Evolutionary conservation across 1,140 invertebrate genomes (phyloP), one percentile per base, ranked within the genome.

Genomic region (Eciton burchellii): DNA sequence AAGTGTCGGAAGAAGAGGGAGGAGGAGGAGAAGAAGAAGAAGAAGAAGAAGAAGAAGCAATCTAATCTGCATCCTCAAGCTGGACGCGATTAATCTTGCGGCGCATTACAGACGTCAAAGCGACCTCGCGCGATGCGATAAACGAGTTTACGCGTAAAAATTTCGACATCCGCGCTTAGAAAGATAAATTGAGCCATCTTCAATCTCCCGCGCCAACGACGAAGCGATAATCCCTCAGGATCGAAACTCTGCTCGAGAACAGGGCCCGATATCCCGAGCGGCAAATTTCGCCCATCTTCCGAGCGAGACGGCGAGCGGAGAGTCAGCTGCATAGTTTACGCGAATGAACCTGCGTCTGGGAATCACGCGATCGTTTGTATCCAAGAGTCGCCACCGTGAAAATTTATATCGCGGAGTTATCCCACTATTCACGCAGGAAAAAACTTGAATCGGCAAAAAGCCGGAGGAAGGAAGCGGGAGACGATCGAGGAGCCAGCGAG

Each of bases 371-470:
- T 77, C 63, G 52, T 68, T 77, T 68, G 49, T 68, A 77, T 68
- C 74, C 65, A 21, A 35, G 47, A 65, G 45, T 47, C 41, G 54
- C 52, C 14, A 65, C 0, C 66, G 59, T 11, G 86, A 49, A 83
- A 81, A 89, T 89, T 89, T 87, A 89, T 89, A 45, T 41, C 54
- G 41, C 14, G 45, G 68, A 84, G 74, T 84, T 74, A 68, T 74
- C 45, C 57, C 35, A 45, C 54, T 73, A 68, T 62, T 65, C 66
- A 54, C 24, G n/a, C 21, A 24, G 73, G 49, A 81, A 81, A 85
- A 89, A 84, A 73, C 72, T 79, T 63, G 62, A 54, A 62, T 24
- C 45, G 54, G 59, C 47, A 81, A 68, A 76, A 72, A 79, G 45
- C 11, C n/a, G n/a, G 21, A 26, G 45, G 21, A 35, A 49, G 68